phyloP scores from a whole-genome alignment of 2,888 invertebrate genomes.

The Nemurella pictetii region DNA sequence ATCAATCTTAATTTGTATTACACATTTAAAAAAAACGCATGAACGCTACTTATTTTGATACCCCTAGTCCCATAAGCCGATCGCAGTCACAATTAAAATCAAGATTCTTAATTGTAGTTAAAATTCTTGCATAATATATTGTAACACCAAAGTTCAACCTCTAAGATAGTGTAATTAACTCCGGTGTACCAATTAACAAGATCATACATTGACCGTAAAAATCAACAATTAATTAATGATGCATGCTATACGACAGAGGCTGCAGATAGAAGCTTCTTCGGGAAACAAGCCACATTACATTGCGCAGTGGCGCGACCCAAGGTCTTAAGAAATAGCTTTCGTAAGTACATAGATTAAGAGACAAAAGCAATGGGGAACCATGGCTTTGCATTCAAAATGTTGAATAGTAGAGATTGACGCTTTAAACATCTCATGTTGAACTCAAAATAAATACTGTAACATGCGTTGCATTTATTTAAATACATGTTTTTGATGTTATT shows the following conservation, averaged over 20 bases:
- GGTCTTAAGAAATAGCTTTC: too few relatives aligned
- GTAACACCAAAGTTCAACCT: not conserved
- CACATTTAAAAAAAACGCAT: not conserved
- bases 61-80: not conserved
- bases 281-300: not conserved
- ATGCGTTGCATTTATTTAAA: too few relatives aligned
- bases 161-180: slow-evolving; percentile 12
- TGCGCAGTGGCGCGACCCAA: not conserved
- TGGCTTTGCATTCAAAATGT: too few relatives aligned
- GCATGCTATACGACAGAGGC: not conserved
- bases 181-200: slow-evolving; percentile 20
- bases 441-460: too few relatives aligned
- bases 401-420: too few relatives aligned
- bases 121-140: slow-evolving; percentile 17
- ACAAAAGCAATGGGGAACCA: too few relatives aligned
- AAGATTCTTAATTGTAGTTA: not conserved
- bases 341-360: not conserved
- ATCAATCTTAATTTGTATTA: too few relatives aligned
- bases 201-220: slow-evolving; percentile 28
- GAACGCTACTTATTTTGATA: not conserved
- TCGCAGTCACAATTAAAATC: not conserved
- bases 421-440: too few relatives aligned
- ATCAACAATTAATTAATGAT: slow-evolving; percentile 29
- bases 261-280: not conserved
- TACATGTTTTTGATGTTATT: too few relatives aligned